Conservation (phyloP, 1,140 invertebrate species). For the Bacillus rossius region DNA sequence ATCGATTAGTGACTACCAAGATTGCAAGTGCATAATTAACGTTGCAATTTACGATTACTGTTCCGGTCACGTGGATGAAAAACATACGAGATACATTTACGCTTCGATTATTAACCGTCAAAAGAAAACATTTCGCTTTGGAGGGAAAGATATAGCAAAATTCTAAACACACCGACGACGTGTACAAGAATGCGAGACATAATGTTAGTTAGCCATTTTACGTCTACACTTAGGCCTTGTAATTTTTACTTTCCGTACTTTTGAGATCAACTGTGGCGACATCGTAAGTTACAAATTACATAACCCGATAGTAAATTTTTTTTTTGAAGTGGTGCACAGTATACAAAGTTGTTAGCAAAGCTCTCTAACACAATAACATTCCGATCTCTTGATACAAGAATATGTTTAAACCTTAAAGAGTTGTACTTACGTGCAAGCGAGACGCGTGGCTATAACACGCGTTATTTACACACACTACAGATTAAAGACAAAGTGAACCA, state of each 20-base stretch:
- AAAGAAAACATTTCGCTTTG: neutral
- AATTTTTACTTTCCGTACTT: slow-evolving; percentile 10
- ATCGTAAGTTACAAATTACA: too few relatives aligned
- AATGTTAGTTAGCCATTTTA: slow-evolving; percentile 6
- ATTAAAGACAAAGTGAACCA: too few relatives aligned
- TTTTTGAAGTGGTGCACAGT: too few relatives aligned
- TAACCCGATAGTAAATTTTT: too few relatives aligned
- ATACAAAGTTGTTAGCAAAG: slow-evolving; percentile 5
- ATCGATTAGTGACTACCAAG: slow-evolving; percentile 11
- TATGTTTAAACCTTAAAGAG: slow-evolving; percentile 9
- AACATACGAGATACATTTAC: slow-evolving; percentile 14
- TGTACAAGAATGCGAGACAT: neutral
- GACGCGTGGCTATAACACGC: slow-evolving; percentile 4
- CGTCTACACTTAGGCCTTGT: slow-evolving; percentile 17
- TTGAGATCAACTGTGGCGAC: slow-evolving; percentile 17
- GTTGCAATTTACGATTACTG: slow-evolving; percentile 11
- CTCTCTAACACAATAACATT: slow-evolving; percentile 8
- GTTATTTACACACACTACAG: too few relatives aligned
- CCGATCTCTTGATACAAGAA: slow-evolving; percentile 10
- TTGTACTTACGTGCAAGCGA: slow-evolving; percentile 10
- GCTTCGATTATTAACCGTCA: slow-evolving; percentile 14
- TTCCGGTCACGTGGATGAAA: slow-evolving; percentile 15
- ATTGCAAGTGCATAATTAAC: slow-evolving; percentile 10
- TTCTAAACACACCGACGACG: too few relatives aligned
- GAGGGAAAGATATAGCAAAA: too few relatives aligned